These are phyloP conservation scores for Tachina fera DNA, from an alignment of 2,888 invertebrate genomes.

Conservation along the genomic window DNA sequence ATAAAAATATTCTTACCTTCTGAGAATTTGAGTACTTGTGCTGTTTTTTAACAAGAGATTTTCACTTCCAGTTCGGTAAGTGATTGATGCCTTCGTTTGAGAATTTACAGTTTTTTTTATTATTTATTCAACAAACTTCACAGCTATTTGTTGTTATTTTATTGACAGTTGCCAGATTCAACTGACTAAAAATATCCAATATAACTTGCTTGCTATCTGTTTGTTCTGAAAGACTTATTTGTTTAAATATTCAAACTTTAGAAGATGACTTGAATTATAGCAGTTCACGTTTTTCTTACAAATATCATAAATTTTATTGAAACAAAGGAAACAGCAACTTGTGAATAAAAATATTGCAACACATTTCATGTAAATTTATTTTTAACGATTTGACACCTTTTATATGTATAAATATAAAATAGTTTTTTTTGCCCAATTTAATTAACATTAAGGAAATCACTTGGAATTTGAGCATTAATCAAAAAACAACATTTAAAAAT, in stretches of 20 bases:
- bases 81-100: background rate
- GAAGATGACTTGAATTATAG: background rate
- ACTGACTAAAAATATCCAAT: slow-evolving; percentile 14
- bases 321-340: slow-evolving; percentile 29
- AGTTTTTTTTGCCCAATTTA: background rate
- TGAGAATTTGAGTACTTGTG: slow-evolving; percentile 25
- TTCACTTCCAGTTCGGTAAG: slow-evolving; percentile 53
- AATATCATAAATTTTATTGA: slow-evolving; percentile 57
- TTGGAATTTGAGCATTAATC: slow-evolving; percentile 18
- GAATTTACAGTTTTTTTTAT: slow-evolving; percentile 2
- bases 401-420: background rate
- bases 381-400: slow-evolving; percentile 33
- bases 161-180: slow-evolving; percentile 22
- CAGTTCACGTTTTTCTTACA: slow-evolving; percentile 50
- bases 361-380: slow-evolving; percentile 38
- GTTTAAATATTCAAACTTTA: background rate
- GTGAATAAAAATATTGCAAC: background rate
- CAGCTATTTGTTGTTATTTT: slow-evolving; percentile 7
- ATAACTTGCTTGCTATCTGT: slow-evolving; percentile 20
- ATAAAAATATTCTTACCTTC: slow-evolving; percentile 43
- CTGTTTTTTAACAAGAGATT: slow-evolving; percentile 30
- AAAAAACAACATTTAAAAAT: slow-evolving; percentile 3
- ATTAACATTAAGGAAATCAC: slow-evolving; percentile 39
- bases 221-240: slow-evolving; percentile 51
- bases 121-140: slow-evolving; percentile 7